Base-by-base conservation (phyloP, 2,797 vertebrate genomes). In the Centroberyx gerrardi region DNA sequence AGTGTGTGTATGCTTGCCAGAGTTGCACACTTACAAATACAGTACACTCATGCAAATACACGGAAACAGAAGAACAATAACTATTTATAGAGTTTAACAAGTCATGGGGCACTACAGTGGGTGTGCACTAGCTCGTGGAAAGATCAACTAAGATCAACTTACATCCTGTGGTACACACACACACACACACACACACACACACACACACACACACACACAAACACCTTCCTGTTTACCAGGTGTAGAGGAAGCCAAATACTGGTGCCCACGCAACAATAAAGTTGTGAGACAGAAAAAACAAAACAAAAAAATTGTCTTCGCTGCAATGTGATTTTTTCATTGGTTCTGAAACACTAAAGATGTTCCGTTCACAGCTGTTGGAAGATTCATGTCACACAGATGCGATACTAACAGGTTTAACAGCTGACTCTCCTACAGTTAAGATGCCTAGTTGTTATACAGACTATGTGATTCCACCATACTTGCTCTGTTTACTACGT, bases 191-290 rank as follows among this genome's bases (percentile, higher is more conserved):
- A 22, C 15, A 18, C 46, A 18, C 29, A 31, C 62, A 28, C 22
- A 46, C 40, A 27, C 18, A 52, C 53, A 54, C 51, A 42, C 33
- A 67, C 36, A 55, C 51, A 67, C 51, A 52, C 49, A 42, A n/a
- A 73, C 29, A 65, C 31, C 69, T 80, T 89, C 86, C 87, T 88
- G 86, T 90, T 83, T 88, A 80, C 86, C 84, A 86, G 83, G 81
- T 89, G 80, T 61, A 77, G 53, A 82, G 80, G 76, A 92, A 88
- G 76, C 18, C 56, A 59, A 33, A 52, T 14, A 71, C 40, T 29
- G 29, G 17, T 2, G 33, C 88, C 85, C 82, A 88, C 81, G 13
- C 82, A 89, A 87, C 65, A 91, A 87, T 81, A 89, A 88, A 84
- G 51, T 12, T 74, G 38, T 73, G 7, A 78, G 4, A 63, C 54